Conservation (phyloP, 2,113 vertebrate species). For the Anoplopoma fimbria region DNA sequence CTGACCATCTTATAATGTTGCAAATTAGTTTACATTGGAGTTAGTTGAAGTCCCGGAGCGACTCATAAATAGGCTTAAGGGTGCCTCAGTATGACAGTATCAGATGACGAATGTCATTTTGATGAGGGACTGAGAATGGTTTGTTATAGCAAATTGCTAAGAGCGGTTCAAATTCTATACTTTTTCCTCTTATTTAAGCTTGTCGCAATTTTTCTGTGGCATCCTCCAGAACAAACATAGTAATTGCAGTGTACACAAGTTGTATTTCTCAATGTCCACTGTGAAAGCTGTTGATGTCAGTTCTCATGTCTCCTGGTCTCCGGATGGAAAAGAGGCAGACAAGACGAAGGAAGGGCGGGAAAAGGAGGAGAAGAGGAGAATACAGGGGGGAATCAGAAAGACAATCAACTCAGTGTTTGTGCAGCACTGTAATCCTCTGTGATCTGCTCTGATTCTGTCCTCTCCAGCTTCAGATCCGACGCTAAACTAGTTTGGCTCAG, state of each 20-base stretch:
- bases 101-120: too few relatives aligned
- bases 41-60: too few relatives aligned
- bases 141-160: background rate
- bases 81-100: too few relatives aligned
- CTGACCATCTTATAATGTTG: too few relatives aligned
- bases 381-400: background rate
- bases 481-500: slow-evolving; percentile 72
- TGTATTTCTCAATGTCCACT: background rate
- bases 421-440: slow-evolving; percentile 44
- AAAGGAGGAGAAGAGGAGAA: background rate
- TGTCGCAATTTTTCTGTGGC: background rate
- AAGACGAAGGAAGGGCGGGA: slow-evolving; percentile 1
- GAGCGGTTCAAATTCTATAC: background rate
- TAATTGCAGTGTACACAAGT: background rate
- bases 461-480: slow-evolving; percentile 68
- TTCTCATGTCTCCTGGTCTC: background rate
- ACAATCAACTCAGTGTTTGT: slow-evolving; percentile 60
- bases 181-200: background rate
- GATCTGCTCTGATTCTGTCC: slow-evolving; percentile 68
- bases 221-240: slow-evolving; percentile 2
- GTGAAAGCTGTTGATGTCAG: background rate
- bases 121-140: background rate
- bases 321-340: background rate
- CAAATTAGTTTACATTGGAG: too few relatives aligned
- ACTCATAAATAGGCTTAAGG: too few relatives aligned